These are phyloP conservation scores for Aegypius monachus DNA, from an alignment of 2,113 vertebrate genomes.

Conservation along the genomic window DNA sequence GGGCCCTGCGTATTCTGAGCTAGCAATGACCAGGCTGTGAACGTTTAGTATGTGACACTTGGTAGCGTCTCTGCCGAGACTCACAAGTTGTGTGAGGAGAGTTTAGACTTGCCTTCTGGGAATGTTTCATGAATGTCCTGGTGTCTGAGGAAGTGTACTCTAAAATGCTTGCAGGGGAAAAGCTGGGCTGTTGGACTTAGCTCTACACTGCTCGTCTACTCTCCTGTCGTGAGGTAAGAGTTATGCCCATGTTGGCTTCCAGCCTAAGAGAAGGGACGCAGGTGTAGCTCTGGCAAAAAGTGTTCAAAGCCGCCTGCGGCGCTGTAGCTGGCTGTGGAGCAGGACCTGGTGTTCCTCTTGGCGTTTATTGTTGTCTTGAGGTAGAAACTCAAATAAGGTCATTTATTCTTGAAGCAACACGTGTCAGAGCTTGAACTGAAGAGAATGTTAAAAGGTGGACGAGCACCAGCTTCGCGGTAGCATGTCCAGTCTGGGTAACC, in stretches of 20 bases:
- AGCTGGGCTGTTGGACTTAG: background rate
- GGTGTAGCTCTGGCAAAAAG: background rate
- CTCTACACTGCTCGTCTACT: fast-evolving
- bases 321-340: background rate
- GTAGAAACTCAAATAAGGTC: background rate
- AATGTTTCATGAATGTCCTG: background rate
- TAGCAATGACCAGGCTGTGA: background rate
- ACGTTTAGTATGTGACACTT: fast-evolving
- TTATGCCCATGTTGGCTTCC: background rate
- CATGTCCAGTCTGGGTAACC: background rate
- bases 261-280: background rate
- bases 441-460: background rate
- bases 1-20: background rate
- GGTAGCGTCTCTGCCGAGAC: background rate
- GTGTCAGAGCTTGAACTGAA: background rate
- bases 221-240: background rate
- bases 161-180: background rate
- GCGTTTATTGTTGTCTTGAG: background rate
- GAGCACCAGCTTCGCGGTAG: background rate
- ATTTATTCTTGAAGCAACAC: background rate
- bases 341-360: background rate
- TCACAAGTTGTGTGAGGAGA: background rate
- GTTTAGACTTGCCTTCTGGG: background rate
- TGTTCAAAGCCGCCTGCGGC: background rate
- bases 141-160: background rate